phyloP scores from a whole-genome alignment of 1,140 invertebrate genomes.

The Zaprionus lachaisei region DNA sequence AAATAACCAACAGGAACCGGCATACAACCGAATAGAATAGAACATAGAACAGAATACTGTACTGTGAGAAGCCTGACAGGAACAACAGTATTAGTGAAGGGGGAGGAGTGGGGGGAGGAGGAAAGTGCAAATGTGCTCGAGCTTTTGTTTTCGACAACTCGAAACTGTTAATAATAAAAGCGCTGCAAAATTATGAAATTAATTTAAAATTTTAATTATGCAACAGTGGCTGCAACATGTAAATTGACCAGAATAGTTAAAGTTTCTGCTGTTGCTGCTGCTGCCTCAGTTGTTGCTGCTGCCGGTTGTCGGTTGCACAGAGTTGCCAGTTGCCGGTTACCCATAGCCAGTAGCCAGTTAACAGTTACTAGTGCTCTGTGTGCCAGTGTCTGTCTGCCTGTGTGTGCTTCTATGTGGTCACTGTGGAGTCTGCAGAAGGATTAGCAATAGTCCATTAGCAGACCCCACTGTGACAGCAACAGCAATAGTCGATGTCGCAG shows the following conservation, averaged over 20 bases:
- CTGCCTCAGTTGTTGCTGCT: conserved; percentile 14
- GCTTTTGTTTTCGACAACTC: conserved; percentile 61
- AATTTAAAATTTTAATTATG: conserved; percentile 81
- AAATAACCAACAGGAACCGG: conserved; percentile 72
- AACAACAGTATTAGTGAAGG: not conserved
- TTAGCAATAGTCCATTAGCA: conserved; percentile 30
- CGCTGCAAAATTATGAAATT: conserved; percentile 76
- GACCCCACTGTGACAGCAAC: conserved; percentile 23
- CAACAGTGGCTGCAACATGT: conserved; percentile 72
- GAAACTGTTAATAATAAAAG: conserved; percentile 72
- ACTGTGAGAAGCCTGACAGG: conserved; percentile 31
- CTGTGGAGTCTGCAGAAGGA: conserved; percentile 29
- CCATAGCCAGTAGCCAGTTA: conserved; percentile 2
- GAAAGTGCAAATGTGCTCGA: conserved; percentile 27
- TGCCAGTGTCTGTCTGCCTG: conserved; percentile 4
- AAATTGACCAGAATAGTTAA: conserved; percentile 57
- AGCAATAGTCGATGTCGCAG: not conserved
- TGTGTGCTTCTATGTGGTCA: conserved; percentile 18
- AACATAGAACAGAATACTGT: conserved; percentile 38
- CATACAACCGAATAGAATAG: conserved; percentile 41
- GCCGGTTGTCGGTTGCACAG: conserved; percentile 4
- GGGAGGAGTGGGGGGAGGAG: not conserved
- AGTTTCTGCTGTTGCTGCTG: conserved; percentile 19
- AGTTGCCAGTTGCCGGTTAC: conserved; percentile 6
- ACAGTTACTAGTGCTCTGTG: not conserved